A percentile compares a stretch with the other conserved stretches of the same genome.
Conservation (phyloP, 2,113 vertebrate genomes). For the Eulemur macaco region DNA sequence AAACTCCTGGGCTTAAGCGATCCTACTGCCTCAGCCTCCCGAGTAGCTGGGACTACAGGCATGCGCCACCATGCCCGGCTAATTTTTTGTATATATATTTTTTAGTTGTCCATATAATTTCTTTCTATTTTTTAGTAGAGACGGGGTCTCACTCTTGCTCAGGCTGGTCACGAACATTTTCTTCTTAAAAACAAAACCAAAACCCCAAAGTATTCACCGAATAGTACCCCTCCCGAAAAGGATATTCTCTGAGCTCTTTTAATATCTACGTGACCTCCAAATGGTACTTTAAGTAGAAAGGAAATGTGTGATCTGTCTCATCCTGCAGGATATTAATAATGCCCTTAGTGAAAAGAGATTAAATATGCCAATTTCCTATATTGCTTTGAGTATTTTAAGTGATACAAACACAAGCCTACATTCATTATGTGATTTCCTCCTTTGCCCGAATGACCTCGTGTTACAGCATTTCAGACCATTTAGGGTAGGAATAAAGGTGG, state of each 20-base stretch:
- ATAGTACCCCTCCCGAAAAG: background rate
- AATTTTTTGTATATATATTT: too few relatives aligned
- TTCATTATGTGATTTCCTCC: conserved; percentile 45
- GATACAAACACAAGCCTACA: conserved; percentile 10
- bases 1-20: too few relatives aligned
- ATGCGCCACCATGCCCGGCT: too few relatives aligned
- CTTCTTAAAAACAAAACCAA: background rate
- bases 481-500: background rate
- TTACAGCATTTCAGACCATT: conserved; percentile 41
- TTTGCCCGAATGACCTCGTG: background rate
- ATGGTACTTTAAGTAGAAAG: background rate
- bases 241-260: background rate
- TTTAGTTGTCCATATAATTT: too few relatives aligned
- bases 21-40: too few relatives aligned
- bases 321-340: background rate
- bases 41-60: too few relatives aligned
- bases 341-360: background rate
- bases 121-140: too few relatives aligned
- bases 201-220: background rate
- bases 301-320: background rate
- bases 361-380: background rate
- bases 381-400: conserved; percentile 22
- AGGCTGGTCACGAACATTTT: background rate
- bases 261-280: background rate
- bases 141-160: too few relatives aligned